Base-by-base conservation (phyloP, 23 tunicate genomes). In the Trididemnum nubilum region DNA sequence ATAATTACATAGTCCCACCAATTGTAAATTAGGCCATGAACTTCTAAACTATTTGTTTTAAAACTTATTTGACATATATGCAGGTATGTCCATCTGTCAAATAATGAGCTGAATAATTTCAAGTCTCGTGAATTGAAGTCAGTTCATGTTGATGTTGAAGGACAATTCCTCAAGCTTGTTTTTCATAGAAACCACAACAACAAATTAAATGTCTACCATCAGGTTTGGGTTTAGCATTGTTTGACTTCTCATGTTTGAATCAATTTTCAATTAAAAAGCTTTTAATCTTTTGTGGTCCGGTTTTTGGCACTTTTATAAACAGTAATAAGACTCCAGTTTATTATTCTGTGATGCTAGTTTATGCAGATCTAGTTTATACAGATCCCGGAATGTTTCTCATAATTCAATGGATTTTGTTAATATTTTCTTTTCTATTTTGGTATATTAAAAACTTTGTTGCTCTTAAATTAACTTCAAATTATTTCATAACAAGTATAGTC, bases 111-210 rank as follows among this genome's bases (percentile, higher is more conserved):
- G 69, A 86, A 90, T 60, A 84, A 85, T 0, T 91, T 87, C 71
- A 91, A 91, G 35, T 86, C 97, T 5, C 74, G 97, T 24, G 97
- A 91, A 67, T 51, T 91, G 33, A 91, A 91, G 39, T 91, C 97
- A 31, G 97, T 91, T 28, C 97, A 91, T 76, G 87, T 91, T 37
- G 90, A 91, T 77, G 85, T 87, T 38, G 91, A 91, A 72, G 97
- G 91, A 0, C 74, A 30, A 1, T 83, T 36, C 60, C 21, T 91
- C 0, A 74, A 78, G 33, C 60, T 91, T 1, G 76, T 91, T 12
- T 34, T 91, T 34, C 91, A 86, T 71, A 86, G 86, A 82, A 91
- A 86, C 40, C 87, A 91, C 65, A 54, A 72, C 35, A 91, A 91
- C 84, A 91, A 91, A 71, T 86, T 86, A 28, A 91, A 91, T 37